Conservation (phyloP, 1,140 invertebrate species). For the Eufriesea mexicana region DNA sequence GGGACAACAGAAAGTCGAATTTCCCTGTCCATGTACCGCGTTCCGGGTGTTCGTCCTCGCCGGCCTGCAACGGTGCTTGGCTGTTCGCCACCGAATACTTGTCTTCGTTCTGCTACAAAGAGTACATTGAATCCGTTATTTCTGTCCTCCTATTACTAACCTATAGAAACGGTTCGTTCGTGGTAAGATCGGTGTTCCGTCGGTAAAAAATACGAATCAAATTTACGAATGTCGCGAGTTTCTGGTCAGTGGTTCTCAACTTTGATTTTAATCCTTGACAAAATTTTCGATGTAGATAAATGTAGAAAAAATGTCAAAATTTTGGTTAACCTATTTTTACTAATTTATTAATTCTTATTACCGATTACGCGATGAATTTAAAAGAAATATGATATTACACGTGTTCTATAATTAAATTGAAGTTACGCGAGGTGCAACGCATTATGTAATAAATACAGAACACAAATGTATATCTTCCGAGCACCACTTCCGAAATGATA, state of each 20-base stretch:
- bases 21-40: slow-evolving; percentile 91
- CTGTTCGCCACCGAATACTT: slow-evolving; percentile 83
- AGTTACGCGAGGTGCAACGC: not conserved
- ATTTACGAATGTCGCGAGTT: not conserved
- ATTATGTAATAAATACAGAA: not conserved
- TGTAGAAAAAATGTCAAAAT: no score
- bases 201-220: not conserved
- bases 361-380: no score
- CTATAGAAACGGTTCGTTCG: not conserved
- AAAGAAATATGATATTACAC: no score
- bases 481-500: not conserved
- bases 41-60: slow-evolving; percentile 83
- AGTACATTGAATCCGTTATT: not conserved
- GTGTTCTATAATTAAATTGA: no score
- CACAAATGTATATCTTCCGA: no score
- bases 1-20: slow-evolving; percentile 91
- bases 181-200: not conserved
- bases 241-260: not conserved
- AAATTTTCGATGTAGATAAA: no score
- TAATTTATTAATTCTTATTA: no score
- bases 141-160: not conserved
- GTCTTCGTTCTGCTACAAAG: slow-evolving; percentile 77
- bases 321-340: no score
- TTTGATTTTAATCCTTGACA: no score
- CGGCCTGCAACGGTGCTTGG: slow-evolving; percentile 79